Evolutionary conservation across 2,113 vertebrate species (phyloP), one percentile per base, ranked within the genome.

Genomic region (Bostrychus sinensis): DNA sequence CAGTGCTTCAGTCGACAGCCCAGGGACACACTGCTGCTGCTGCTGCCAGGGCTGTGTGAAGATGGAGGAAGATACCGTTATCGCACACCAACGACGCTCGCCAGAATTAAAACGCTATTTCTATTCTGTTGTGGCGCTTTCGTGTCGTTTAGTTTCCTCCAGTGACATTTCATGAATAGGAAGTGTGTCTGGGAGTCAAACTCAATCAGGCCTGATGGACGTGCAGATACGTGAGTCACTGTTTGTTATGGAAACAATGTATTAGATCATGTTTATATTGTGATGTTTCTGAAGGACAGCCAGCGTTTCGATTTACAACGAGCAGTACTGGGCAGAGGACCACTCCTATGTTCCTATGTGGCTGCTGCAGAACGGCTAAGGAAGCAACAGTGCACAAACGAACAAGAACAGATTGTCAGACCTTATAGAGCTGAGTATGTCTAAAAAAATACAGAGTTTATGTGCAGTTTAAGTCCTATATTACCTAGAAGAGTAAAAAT

Each of bases 1-100:
- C 84, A 75, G 36, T 28, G 68, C 79, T 82, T 70, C 54, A 59
- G 72, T 62, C 54, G 65, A 75, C 75, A 66, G 85, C 78, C 69
- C 42, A 45, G 74, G 74, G 76, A 73, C 63, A 38, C 12, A 22
- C 57, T 65, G 72, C n/a, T n/a, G n/a, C n/a, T n/a, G n/a, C 58
- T 23, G 70, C 68, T 80, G 78, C 62, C 65, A 75, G 3, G 56
- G 66, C n/a, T 50, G 72, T 71, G 71, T 69, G 70, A 76, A 71
- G 74, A 85, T 80, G 62, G 66, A n/a, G 11, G 7, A 25, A 11
- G 80, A 74, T 74, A 74, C 58, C 56, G 61, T 71, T 80, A 70
- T 70, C 74, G 59, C 60, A 63, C 36, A 72, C 74, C 66, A 60
- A 37, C 55, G 56, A 17, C n/a, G 50, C 62, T 65, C 64, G 58